A percentile compares a stretch with the other conserved stretches of the same genome.
phyloP scores from a whole-genome alignment of 2,113 vertebrate genomes.

The Periophthalmodon schlosseri region DNA sequence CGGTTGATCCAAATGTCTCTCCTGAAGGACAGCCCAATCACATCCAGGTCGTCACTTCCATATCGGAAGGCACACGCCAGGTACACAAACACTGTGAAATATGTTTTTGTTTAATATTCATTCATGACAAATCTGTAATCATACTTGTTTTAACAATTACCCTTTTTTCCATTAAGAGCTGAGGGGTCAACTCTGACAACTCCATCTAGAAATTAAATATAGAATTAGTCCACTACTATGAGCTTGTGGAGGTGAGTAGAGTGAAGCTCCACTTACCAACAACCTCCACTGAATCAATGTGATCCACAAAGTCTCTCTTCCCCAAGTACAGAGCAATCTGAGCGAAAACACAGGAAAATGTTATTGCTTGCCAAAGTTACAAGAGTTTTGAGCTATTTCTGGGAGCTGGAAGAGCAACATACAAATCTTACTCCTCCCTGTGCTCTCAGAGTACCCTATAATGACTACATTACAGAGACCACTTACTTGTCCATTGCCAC shows the following conservation, averaged over 20 bases:
- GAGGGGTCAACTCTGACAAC: slow-evolving; percentile 85
- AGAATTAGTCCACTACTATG: neutral
- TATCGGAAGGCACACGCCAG: slow-evolving; percentile 89
- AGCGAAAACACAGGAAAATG: slow-evolving; percentile 35
- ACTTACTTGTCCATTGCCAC: slow-evolving; percentile 82
- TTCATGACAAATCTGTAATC: neutral
- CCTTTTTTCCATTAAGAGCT: slow-evolving; percentile 84
- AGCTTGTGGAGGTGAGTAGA: neutral
- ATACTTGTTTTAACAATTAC: slow-evolving; percentile 62
- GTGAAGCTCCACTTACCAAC: slow-evolving; percentile 78
- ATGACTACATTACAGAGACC: slow-evolving; percentile 40
- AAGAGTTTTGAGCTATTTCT: slow-evolving; percentile 47
- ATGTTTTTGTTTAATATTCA: neutral
- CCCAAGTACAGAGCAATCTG: slow-evolving; percentile 88
- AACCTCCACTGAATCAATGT: slow-evolving; percentile 76
- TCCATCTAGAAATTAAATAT: slow-evolving; percentile 76
- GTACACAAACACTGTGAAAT: slow-evolving; percentile 80
- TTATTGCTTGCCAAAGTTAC: slow-evolving; percentile 34
- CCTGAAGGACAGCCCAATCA: slow-evolving; percentile 86
- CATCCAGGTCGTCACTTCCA: slow-evolving; percentile 87
- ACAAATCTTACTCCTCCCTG: slow-evolving; percentile 44
- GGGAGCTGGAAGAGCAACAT: slow-evolving; percentile 47
- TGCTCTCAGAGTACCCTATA: slow-evolving; percentile 33
- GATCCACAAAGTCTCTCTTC: slow-evolving; percentile 88
- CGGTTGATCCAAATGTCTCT: slow-evolving; percentile 86